Evolutionary conservation across 2,113 vertebrate genomes (phyloP), one percentile per base, ranked within the genome.

Genomic region (Chaetops frenatus): DNA sequence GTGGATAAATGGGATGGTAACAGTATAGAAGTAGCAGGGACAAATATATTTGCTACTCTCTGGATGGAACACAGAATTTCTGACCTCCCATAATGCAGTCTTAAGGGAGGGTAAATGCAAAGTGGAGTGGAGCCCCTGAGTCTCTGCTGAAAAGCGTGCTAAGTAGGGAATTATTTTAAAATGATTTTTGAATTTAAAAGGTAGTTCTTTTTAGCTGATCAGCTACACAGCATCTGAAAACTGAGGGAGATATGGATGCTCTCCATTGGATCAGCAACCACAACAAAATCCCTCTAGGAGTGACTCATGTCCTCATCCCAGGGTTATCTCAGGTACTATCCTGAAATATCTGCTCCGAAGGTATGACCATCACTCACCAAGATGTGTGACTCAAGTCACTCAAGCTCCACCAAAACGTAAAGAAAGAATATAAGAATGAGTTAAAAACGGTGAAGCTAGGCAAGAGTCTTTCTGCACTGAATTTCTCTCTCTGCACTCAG

Each of bases 81-180:
- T 0, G 0, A 58, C 23, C 23, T 51, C 28, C 24, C 60, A 29
- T 35, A 73, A 29, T 6, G 15, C 33, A 17, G 7, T 66, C n/a
- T 45, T 53, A 51, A 60, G 20, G 38, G 13, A 81, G 20, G 5
- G 19, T 58, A 22, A 50, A 31, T 35, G 31, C 31, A 44, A 36
- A 44, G 33, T 31, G 18, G 45, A 66, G 53, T 17, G 21, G 47
- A 45, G 22, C 11, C 20, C 8, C 50, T 14, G 5, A 24, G 48
- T 50, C 35, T 57, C 31, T 50, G 10, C 11, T 48, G 33, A 74
- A 66, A 66, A 51, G 23, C 38, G 66, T 58, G 15, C 7, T 38
- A 31, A 74, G 38, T 13, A n/a, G 56, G 24, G 15, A 22, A 5
- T 51, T 66, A 25, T 33, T 2, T 33, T 2, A 7, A 51, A 77